phyloP scores from a whole-genome alignment of 2,113 vertebrate genomes.

The Ciconia stormi region DNA sequence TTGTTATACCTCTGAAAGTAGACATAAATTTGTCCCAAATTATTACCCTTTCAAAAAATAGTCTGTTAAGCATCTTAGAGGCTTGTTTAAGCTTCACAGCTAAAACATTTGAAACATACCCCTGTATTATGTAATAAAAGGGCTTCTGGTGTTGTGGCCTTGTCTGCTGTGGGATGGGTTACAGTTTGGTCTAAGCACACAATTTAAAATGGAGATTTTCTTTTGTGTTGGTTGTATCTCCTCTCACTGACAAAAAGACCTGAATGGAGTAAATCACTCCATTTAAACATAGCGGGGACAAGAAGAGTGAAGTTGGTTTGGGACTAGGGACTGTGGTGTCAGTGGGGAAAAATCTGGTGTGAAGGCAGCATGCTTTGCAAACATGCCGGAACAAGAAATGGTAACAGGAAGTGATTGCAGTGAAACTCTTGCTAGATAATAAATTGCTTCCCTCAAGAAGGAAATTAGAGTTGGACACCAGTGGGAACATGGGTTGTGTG shows the following conservation, averaged over 20 bases:
- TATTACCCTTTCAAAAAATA: not conserved
- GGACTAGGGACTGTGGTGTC: not conserved
- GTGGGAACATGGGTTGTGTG: not conserved
- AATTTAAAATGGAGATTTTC: not conserved
- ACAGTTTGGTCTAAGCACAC: not conserved
- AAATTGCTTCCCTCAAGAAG: not conserved
- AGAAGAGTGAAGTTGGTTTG: not conserved
- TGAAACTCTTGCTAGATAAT: not conserved
- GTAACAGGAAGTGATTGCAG: not conserved
- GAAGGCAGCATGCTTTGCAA: not conserved
- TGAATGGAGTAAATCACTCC: not conserved
- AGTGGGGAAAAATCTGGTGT: not conserved
- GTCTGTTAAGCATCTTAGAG: not conserved
- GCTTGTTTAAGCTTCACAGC: not conserved
- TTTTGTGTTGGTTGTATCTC: not conserved
- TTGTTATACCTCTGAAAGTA: not conserved
- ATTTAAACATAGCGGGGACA: not conserved
- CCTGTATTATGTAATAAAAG: not conserved
- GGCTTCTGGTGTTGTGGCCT: not conserved
- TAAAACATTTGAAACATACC: not conserved
- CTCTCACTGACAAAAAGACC: not conserved
- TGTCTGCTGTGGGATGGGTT: not conserved
- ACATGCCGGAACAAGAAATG: accelerated
- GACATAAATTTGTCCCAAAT: not conserved
- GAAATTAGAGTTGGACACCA: not conserved